Evolutionary conservation across 1,140 invertebrate species (phyloP).

Genomic region (Drosophila sp.): DNA sequence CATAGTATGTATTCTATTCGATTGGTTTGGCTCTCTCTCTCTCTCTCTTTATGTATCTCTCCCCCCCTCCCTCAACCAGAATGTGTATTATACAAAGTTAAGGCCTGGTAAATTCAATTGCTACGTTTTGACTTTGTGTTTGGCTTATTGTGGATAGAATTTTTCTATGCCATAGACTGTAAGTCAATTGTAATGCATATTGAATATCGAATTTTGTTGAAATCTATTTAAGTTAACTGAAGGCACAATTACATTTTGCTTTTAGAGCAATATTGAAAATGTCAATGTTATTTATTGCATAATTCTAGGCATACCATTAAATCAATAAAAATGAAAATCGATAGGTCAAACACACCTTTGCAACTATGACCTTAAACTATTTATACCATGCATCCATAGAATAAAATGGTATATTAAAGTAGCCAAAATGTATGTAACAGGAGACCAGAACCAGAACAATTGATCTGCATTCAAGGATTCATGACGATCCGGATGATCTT

Average conservation of each 20-base stretch:
- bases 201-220: constrained; percentile 8
- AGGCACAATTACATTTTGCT: background rate
- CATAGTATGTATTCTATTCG: constrained; percentile 39
- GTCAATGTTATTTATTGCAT: background rate
- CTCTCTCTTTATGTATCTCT: background rate
- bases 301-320: background rate
- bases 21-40: constrained; percentile 36
- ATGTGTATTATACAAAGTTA: constrained; percentile 38
- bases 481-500: too few species aligned
- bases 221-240: constrained; percentile 1
- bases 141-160: constrained; percentile 27
- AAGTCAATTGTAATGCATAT: constrained; percentile 15
- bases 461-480: too few species aligned
- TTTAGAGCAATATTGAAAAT: background rate
- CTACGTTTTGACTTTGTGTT: constrained; percentile 45
- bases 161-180: constrained; percentile 1
- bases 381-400: too few species aligned
- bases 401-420: too few species aligned
- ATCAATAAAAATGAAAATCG: background rate
- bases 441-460: too few species aligned
- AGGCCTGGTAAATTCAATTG: constrained; percentile 52
- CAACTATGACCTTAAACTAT: too few species aligned
- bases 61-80: background rate
- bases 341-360: background rate
- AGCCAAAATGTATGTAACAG: too few species aligned